Conservation (phyloP, 2,888 invertebrate genomes). For the Caenorhabditis uteleia region DNA sequence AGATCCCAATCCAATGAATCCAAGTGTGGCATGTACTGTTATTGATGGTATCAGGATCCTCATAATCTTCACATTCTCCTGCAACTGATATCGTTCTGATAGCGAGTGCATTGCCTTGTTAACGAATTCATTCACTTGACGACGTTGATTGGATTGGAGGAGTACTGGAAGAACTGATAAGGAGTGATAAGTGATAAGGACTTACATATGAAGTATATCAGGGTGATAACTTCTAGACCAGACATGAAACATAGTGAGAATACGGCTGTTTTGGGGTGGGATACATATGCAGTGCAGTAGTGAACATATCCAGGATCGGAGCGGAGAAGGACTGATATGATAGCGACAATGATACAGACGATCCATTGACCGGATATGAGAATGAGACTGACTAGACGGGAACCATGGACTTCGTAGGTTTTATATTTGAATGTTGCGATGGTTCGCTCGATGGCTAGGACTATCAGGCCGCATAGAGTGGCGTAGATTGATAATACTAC, state of each 20-base stretch:
- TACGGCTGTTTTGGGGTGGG: constrained; percentile 51
- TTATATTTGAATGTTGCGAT: constrained; percentile 49
- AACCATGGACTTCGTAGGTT: constrained; percentile 49
- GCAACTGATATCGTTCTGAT: constrained; percentile 51
- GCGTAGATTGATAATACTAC: constrained; percentile 50
- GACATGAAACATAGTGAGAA: constrained; percentile 48
- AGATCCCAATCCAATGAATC: constrained; percentile 41
- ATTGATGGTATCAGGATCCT: constrained; percentile 48
- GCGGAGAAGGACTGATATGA: constrained; percentile 36
- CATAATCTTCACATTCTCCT: constrained; percentile 54
- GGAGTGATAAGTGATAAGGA: too few species aligned
- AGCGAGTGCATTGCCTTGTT: constrained; percentile 55
- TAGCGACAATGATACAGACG: constrained; percentile 37
- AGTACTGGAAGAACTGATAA: constrained; percentile 15
- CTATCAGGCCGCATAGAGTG: constrained; percentile 49
- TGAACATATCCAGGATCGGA: constrained; percentile 46
- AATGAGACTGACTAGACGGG: constrained; percentile 26
- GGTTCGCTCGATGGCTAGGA: constrained; percentile 48
- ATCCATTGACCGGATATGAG: constrained; percentile 44
- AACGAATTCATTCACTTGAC: constrained; percentile 51
- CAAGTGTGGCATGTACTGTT: constrained; percentile 47
- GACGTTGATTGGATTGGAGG: constrained; percentile 39
- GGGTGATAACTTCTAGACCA: constrained; percentile 34
- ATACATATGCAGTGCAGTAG: constrained; percentile 51
- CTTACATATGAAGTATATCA: constrained; percentile 43